Conservation (phyloP, 2,113 vertebrate genomes). For the Channa maculata region DNA sequence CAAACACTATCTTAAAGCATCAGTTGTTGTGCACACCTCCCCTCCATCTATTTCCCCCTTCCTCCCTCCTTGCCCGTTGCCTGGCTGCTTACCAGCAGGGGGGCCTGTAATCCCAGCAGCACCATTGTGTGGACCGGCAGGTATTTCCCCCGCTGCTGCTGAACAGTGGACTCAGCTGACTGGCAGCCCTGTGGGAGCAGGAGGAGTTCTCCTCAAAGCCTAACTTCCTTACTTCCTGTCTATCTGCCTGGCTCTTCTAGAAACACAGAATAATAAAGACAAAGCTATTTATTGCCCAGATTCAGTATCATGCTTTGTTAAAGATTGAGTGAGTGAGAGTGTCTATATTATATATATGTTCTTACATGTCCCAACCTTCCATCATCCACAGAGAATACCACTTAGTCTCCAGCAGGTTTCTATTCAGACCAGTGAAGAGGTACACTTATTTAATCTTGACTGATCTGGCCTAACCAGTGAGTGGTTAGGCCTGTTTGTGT, state of each 20-base stretch:
- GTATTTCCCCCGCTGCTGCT: conserved; percentile 84
- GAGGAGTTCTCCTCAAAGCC: conserved; percentile 44
- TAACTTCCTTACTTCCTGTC: conserved; percentile 64
- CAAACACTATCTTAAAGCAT: neutral
- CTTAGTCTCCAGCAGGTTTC: conserved; percentile 74
- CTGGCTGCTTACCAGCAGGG: conserved; percentile 87
- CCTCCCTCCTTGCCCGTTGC: conserved; percentile 21
- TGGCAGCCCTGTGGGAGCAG: conserved; percentile 75
- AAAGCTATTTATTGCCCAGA: conserved; percentile 7
- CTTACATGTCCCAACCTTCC: conserved; percentile 26
- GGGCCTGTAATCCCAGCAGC: conserved; percentile 83
- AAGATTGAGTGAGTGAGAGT: no score
- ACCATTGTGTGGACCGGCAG: conserved; percentile 89
- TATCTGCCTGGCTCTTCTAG: conserved; percentile 22
- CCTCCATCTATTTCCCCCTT: neutral
- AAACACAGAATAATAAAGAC: conserved; percentile 35
- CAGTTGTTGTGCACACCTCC: conserved; percentile 81
- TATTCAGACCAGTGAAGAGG: conserved; percentile 65
- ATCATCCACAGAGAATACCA: conserved; percentile 55
- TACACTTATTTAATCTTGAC: conserved; percentile 74
- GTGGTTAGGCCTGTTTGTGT: conserved; percentile 59
- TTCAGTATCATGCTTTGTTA: neutral
- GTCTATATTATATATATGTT: no score
- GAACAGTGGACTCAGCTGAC: conserved; percentile 81
- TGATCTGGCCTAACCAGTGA: conserved; percentile 70